Evolutionary conservation across 2,888 invertebrate species (phyloP).

Genomic region (Prosapia bicincta): DNA sequence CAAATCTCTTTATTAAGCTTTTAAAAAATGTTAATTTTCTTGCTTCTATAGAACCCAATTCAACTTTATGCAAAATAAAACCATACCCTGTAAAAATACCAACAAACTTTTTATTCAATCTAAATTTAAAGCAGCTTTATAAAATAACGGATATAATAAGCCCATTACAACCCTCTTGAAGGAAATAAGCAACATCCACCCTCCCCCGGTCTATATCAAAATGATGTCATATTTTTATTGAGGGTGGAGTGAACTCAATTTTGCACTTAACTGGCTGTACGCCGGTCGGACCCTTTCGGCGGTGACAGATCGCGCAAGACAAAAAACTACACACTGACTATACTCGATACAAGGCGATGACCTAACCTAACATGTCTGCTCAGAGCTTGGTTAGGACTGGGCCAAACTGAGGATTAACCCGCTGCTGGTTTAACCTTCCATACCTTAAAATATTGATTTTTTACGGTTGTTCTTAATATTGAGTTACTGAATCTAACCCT

Average conservation of each 20-base stretch:
- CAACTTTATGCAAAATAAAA: too few species aligned
- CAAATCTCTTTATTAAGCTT: too few species aligned
- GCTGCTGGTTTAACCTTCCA: too few species aligned
- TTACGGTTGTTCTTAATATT: too few species aligned
- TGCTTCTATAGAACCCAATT: too few species aligned
- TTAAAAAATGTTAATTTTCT: too few species aligned
- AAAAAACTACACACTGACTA: neutral
- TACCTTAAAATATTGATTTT: too few species aligned
- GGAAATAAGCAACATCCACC: neutral
- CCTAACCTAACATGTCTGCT: too few species aligned
- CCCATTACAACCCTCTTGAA: neutral
- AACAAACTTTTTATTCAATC: neutral
- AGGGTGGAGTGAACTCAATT: constrained; percentile 31
- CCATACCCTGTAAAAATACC: too few species aligned
- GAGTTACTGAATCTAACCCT: too few species aligned
- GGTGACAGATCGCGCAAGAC: neutral
- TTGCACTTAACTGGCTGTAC: constrained; percentile 32
- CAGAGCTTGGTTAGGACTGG: too few species aligned
- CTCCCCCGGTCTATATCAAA: constrained; percentile 28
- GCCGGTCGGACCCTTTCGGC: neutral
- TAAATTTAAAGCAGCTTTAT: neutral
- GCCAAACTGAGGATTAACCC: too few species aligned
- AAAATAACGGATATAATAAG: neutral
- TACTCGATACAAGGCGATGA: neutral
- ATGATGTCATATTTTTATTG: constrained; percentile 33